These are phyloP conservation scores for Ectemnius continuus DNA, from an alignment of 2,888 invertebrate species.

Conservation along the genomic window DNA sequence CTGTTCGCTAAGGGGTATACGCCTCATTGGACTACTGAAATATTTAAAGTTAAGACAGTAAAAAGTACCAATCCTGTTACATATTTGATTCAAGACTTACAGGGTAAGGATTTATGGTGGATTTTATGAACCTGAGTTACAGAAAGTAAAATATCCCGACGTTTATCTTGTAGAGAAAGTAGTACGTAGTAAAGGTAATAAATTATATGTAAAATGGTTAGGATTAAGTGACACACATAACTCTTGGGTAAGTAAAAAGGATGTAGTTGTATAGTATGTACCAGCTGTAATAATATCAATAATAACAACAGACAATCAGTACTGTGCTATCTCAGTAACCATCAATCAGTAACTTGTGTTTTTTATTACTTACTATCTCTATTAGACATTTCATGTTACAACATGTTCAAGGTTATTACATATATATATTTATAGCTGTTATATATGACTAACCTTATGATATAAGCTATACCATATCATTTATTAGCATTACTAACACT, in stretches of 20 bases:
- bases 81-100: constrained; percentile 5
- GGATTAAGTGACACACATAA: constrained; percentile 7
- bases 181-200: neutral
- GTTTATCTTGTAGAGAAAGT: constrained; percentile 6
- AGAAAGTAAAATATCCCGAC: neutral
- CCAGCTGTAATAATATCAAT: no score
- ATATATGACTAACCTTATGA: no score
- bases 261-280: constrained; percentile 8
- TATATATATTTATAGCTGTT: no score
- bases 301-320: no score
- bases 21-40: constrained; percentile 8
- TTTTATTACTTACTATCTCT: no score
- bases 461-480: no score
- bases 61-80: neutral
- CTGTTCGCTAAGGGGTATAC: neutral
- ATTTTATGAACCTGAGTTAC: constrained; percentile 10
- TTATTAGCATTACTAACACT: no score
- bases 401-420: no score
- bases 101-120: neutral
- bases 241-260: neutral
- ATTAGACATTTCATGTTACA: no score
- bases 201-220: constrained; percentile 12
- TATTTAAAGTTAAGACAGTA: neutral
- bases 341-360: no score
- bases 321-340: no score